Evolutionary conservation across 1,140 invertebrate genomes (phyloP).

Genomic region (Aphelenchoides besseyi): DNA sequence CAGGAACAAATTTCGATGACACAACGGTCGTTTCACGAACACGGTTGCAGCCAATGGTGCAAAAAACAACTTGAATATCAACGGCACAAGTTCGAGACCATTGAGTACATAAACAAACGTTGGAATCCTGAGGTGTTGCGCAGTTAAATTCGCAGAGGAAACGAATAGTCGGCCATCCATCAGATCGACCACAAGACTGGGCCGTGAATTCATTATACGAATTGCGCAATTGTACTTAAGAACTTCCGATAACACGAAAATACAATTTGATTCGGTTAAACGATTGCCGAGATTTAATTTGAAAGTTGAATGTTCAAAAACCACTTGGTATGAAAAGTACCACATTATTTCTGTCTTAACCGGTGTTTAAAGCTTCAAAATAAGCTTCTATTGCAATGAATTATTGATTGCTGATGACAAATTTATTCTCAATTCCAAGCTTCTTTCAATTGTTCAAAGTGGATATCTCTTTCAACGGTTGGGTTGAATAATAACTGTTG

Average conservation of each 20-base stretch:
- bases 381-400: not conserved
- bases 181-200: not conserved
- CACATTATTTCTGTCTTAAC: not conserved
- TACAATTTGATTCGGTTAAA: not conserved
- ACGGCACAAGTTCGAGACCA: not conserved
- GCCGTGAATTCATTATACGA: not conserved
- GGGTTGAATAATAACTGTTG: not conserved
- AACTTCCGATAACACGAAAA: not conserved
- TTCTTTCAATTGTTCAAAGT: slow-evolving; percentile 1
- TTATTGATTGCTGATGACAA: not conserved
- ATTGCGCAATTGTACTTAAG: not conserved
- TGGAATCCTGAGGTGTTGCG: not conserved
- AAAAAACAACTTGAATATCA: not conserved
- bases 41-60: slow-evolving; percentile 3
- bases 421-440: slow-evolving; percentile 1
- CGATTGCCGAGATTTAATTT: not conserved
- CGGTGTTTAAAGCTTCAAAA: not conserved
- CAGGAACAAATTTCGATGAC: slow-evolving; percentile 4
- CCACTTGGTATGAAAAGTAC: not conserved
- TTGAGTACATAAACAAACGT: not conserved
- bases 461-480: not conserved
- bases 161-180: not conserved
- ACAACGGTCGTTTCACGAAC: not conserved
- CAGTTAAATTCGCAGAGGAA: not conserved
- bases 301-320: not conserved